phyloP scores from a whole-genome alignment of 2,888 invertebrate species.

The Eumacrocentrus americanus region DNA sequence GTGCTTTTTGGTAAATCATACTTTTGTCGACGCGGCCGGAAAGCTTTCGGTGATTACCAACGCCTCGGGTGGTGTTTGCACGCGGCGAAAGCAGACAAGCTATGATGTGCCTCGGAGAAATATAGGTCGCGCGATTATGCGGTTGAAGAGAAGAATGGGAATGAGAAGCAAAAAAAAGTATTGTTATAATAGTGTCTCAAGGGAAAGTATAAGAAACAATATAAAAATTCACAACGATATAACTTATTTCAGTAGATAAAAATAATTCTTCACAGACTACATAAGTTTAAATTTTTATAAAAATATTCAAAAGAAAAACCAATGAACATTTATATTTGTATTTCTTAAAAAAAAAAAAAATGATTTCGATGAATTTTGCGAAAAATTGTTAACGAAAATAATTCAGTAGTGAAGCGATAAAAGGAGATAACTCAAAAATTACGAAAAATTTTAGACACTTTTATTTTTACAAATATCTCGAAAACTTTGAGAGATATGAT shows the following conservation, averaged over 20 bases:
- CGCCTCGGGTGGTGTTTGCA: slow-evolving; percentile 5
- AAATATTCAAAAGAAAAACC: background rate
- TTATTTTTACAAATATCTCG: too few species aligned
- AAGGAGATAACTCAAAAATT: too few species aligned
- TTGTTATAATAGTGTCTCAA: background rate
- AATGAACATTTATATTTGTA: background rate
- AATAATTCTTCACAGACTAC: background rate
- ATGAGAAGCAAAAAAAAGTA: background rate
- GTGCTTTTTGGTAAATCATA: slow-evolving; percentile 23
- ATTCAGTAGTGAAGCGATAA: too few species aligned
- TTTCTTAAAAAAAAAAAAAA: too few species aligned
- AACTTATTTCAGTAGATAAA: background rate
- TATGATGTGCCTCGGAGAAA: slow-evolving; percentile 18
- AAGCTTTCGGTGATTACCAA: slow-evolving; percentile 32
- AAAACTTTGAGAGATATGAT: too few species aligned
- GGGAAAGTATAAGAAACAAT: background rate
- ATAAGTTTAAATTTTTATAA: background rate
- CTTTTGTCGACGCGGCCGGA: slow-evolving; percentile 30
- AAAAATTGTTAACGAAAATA: too few species aligned
- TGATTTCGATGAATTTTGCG: too few species aligned
- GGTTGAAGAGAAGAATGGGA: slow-evolving; percentile 6
- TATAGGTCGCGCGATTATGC: slow-evolving; percentile 34
- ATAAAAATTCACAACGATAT: background rate
- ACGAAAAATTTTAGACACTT: too few species aligned
- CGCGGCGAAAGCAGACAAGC: background rate